These are phyloP conservation scores for Drosophila setifemur DNA, from an alignment of 1,140 invertebrate species.

Conservation along the genomic window DNA sequence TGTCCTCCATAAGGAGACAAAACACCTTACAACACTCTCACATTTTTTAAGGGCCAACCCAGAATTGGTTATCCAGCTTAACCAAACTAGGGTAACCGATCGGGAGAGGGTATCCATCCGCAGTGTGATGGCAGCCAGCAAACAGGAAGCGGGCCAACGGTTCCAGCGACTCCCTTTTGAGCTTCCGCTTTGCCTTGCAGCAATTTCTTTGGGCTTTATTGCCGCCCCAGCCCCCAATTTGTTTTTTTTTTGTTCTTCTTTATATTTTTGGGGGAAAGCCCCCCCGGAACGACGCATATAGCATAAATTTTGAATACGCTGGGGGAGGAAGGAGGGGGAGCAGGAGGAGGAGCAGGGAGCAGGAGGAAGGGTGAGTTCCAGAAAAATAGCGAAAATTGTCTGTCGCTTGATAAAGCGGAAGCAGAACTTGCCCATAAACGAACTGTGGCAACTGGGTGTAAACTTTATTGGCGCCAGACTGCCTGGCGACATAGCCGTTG, in stretches of 20 bases:
- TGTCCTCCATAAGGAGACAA: too few relatives aligned
- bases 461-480: constrained; percentile 82
- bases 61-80: too few relatives aligned
- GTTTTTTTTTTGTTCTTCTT: too few relatives aligned
- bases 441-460: constrained; percentile 81
- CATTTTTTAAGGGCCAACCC: too few relatives aligned
- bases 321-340: too few relatives aligned
- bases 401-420: constrained; percentile 80
- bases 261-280: constrained; percentile 41
- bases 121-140: constrained; percentile 46
- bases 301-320: constrained; percentile 80
- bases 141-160: constrained; percentile 68
- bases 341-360: not conserved
- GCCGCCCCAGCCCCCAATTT: constrained; percentile 16
- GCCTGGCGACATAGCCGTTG: constrained; percentile 70
- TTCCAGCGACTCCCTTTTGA: constrained; percentile 72
- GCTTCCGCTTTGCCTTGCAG: constrained; percentile 76
- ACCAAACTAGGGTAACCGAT: too few relatives aligned
- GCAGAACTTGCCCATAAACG: constrained; percentile 80
- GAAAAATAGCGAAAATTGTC: constrained; percentile 77
- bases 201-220: constrained; percentile 79
- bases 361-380: not conserved
- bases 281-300: constrained; percentile 66
- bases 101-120: constrained; percentile 38
- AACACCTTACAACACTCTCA: too few relatives aligned